Evolutionary conservation across 2,797 vertebrate genomes (phyloP), one percentile per base, ranked within the genome.

Genomic region (Phalloptychus januarius): DNA sequence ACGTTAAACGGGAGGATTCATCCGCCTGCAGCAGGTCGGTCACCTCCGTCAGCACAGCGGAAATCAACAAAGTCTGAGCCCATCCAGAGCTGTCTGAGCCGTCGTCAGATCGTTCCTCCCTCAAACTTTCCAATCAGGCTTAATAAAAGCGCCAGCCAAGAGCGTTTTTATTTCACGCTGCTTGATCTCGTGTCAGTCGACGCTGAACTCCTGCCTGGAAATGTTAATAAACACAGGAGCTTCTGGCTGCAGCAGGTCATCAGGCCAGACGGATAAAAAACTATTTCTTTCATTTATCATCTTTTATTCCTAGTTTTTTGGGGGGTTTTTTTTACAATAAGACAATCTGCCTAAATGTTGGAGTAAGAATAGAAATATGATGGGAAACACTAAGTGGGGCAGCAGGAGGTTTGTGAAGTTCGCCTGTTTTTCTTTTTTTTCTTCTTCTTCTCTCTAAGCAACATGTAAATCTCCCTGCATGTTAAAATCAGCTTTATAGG

Each of bases 11-110:
- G 79, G 79, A 82, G 83, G 88, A 79, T 82, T 61, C 56, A 42
- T 45, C 78, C 80, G 86, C 91, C 88, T 63, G 85, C 86, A 87
- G 89, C 82, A 28, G 77, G 73, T 23, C 81, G 0, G 42, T 81
- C 82, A 84, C 85, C 92, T 89, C 82, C 79, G 79, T 80, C 82
- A 73, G 76, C 56, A 20, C 76, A 56, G 71, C 0, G 15, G 73
- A 89, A 85, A 85, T 84, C 78, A 40, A 56, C 45, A 65, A 31
- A 28, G 13, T 54, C 84, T 76, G 71, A 71, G 67, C 72, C 61
- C 20, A 3, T 77, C 70, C 82, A 67, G 77, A 76, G 78, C 81
- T 71, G 77, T 81, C 58, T 54, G 77, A 63, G 50, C 72, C 31
- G 42, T 71, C 42, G 36, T 78, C 82, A 65, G 10, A 56, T 54